phyloP scores from a whole-genome alignment of 1,140 invertebrate genomes.

The Calephelis virginiensis region DNA sequence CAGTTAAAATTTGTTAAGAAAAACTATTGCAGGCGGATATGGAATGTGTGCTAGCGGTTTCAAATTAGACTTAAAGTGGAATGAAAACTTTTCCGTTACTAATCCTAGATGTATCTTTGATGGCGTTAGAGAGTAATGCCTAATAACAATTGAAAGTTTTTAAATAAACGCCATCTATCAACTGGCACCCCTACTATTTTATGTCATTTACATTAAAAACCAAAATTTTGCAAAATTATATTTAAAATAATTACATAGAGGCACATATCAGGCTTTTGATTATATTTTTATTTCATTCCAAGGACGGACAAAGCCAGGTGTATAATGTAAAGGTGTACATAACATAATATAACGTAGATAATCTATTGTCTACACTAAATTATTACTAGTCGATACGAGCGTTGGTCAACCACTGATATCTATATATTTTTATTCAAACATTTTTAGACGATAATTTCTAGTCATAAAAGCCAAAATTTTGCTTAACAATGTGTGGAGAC shows the following conservation, averaged over 20 bases:
- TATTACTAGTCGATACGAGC: conserved; percentile 2
- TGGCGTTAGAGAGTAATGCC: conserved; percentile 26
- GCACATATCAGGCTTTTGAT: conserved; percentile 69
- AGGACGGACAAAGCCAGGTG: conserved; percentile 65
- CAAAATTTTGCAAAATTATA: conserved; percentile 54
- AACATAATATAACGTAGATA: conserved; percentile 30
- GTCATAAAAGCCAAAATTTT: conserved; percentile 4
- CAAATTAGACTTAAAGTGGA: conserved; percentile 38
- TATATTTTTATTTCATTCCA: conserved; percentile 46
- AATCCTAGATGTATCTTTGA: conserved; percentile 22
- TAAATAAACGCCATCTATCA: conserved; percentile 29
- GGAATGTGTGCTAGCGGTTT: conserved; percentile 47
- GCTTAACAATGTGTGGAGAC: neutral
- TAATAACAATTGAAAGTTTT: too few species aligned
- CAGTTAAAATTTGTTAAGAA: conserved; percentile 42
- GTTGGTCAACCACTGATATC: neutral
- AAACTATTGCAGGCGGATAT: conserved; percentile 49
- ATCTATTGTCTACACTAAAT: conserved; percentile 16
- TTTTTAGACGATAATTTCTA: neutral
- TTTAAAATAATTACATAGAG: conserved; percentile 56
- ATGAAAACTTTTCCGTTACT: conserved; percentile 38
- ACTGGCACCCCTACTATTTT: conserved; percentile 25
- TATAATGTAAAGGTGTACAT: conserved; percentile 34
- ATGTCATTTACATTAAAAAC: conserved; percentile 28
- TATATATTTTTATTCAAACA: neutral